Base-by-base conservation (phyloP, 2,888 invertebrate genomes). In the Calliopum simillimum region DNA sequence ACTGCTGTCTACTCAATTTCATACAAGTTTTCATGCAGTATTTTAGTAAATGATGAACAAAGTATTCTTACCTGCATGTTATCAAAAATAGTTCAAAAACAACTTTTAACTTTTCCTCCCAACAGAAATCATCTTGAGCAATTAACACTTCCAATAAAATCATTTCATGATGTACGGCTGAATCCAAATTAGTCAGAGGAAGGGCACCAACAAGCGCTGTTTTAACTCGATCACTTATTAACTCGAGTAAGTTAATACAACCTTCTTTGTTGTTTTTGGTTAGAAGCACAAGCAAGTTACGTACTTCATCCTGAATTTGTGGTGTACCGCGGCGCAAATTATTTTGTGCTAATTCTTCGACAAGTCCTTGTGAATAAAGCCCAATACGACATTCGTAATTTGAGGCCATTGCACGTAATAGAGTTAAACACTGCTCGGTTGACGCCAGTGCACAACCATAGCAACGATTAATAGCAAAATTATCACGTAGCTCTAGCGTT, bases 101-200 rank as follows among this genome's bases (percentile, higher is more conserved):
- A 82, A 94, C 93, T 59, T 94, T 91, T 1, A 98, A 87, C 80
- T 98, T 93, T 73, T 93, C 91, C 84, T 98, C 98, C 98, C 98
- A 98, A 82, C 97, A 97, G 4, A 93, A 91, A 84, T 98, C 98
- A 80, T 97, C 95, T 76, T 96, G 95, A 78, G 96, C 94, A 2
- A 98, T 92, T 58, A 97, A 89, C 0, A 94, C 93, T 1, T 96
- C 95, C 33, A 98, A 86, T 14, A 98, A 87, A 11, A 95, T 89
- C 84, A 98, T 96, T 84, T 98, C 94, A 80, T 97, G 96, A 4
- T 97, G 90, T 1, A 97, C 95, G 2, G 93, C 91, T 3, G 91
- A 89, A 43, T 91, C 91, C 67, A 94, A 85, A 82, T 93, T 93
- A 1, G 91, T 90, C 46, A 91, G 89, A 5, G 94, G 94, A 16